Base-by-base conservation (phyloP, 2,113 vertebrate genomes). In the Onychostoma macrolepis region DNA sequence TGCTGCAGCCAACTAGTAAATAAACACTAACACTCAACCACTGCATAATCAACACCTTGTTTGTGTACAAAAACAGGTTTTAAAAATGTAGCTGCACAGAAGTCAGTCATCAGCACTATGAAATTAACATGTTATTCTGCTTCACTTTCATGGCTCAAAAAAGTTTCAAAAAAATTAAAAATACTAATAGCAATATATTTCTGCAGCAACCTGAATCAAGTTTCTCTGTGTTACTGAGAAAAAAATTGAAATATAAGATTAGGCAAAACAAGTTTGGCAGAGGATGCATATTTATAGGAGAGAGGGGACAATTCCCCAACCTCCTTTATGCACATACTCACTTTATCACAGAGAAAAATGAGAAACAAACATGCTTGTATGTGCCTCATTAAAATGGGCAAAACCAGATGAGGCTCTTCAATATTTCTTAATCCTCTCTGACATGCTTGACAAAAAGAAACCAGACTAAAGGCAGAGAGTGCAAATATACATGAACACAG, bases 401-500 rank as follows among this genome's bases (percentile, higher is more conserved):
- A 26, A 75, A 26, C 13, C 13, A 48, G 4, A 41, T 43, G 71
- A 43, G 36, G 71, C 36, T 74, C 21, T 43, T 6, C 6, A 26
- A 58, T 19, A 53, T 21, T 43, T n/a, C 24, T 41, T 72, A 45
- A 50, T 53, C 71, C 53, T 56, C 56, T 38, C 43, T 43, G n/a
- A 80, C 41, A 83, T 61, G 63, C 53, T 61, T 74, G 48, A 28
- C 65, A 53, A 80, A 82, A 30, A 83, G 28, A 69, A 85, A 43
- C 58, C 43, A 71, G 21, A 61, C 56, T 61, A n/a, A n/a, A 61
- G 56, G 56, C 56, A 61, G 21, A 58, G 21, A 58, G 21, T 58
- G 56, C 56, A 24, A 58, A 58, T 58, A 58, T 58, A 1, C 19
- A 43, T 43, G 65, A 71, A 72, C 26, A 71, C 30, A 86, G 4